These are phyloP conservation scores for Tanypteryx hageni DNA, from an alignment of 2,888 invertebrate species.

Conservation along the genomic window DNA sequence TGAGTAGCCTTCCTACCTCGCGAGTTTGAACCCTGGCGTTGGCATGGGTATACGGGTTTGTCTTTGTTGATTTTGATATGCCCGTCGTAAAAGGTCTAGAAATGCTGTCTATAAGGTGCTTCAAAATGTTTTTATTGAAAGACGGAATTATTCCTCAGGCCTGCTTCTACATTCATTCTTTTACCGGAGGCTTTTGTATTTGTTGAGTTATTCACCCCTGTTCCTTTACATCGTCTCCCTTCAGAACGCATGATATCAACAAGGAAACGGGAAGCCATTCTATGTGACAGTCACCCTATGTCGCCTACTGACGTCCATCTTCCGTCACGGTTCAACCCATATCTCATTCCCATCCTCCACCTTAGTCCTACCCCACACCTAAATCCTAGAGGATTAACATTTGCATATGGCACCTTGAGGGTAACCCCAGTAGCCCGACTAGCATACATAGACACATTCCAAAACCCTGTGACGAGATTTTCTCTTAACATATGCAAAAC, in stretches of 20 bases:
- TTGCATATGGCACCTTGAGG: not conserved
- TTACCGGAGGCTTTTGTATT: too few species aligned
- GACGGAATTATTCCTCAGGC: too few species aligned
- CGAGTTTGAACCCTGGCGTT: too few species aligned
- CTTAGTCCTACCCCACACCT: not conserved
- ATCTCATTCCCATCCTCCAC: not conserved
- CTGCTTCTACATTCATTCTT: too few species aligned
- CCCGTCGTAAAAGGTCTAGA: too few species aligned
- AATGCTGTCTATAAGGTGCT: too few species aligned
- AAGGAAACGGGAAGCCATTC: not conserved
- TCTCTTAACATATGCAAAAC: not conserved
- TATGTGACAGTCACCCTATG: not conserved
- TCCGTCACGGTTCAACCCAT: not conserved
- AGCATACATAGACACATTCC: not conserved
- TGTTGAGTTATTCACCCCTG: not conserved
- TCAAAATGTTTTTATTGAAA: too few species aligned
- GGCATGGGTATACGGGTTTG: too few species aligned
- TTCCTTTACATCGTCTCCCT: not conserved
- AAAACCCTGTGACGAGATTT: not conserved
- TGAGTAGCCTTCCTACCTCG: too few species aligned
- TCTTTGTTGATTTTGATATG: too few species aligned
- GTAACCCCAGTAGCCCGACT: not conserved
- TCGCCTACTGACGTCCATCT: not conserved
- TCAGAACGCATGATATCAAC: not conserved
- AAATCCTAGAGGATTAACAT: not conserved